Conservation (phyloP, 2,113 vertebrate genomes). For the Rana temporaria region DNA sequence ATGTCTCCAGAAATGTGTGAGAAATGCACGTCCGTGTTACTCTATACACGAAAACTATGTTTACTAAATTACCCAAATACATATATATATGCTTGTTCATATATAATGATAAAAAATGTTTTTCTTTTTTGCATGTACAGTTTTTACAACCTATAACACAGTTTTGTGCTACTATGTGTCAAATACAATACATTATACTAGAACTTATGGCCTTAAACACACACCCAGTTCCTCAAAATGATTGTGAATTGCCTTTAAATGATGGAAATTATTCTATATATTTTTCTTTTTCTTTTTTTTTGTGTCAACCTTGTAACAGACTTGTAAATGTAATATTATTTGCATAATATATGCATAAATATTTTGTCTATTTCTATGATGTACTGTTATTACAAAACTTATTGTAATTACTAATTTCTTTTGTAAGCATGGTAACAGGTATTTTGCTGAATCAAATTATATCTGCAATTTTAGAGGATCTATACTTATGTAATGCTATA, state of each 20-base stretch:
- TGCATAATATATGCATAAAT: slow-evolving; percentile 78
- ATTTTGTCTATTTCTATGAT: slow-evolving; percentile 77
- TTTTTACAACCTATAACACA: slow-evolving; percentile 88
- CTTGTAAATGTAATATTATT: slow-evolving; percentile 81
- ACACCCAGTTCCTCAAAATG: slow-evolving; percentile 87
- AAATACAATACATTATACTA: slow-evolving; percentile 76
- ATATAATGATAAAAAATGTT: slow-evolving; percentile 74
- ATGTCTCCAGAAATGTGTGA: slow-evolving; percentile 65
- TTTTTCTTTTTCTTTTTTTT: slow-evolving; percentile 66
- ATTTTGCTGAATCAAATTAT: slow-evolving; percentile 67
- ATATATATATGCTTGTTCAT: slow-evolving; percentile 82
- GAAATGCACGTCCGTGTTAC: slow-evolving; percentile 72
- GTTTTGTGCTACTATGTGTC: slow-evolving; percentile 85
- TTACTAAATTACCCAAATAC: slow-evolving; percentile 82
- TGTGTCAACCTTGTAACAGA: slow-evolving; percentile 83
- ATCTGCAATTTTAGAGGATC: slow-evolving; percentile 66
- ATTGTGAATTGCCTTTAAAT: slow-evolving; percentile 92
- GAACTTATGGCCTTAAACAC: slow-evolving; percentile 99
- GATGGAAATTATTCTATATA: slow-evolving; percentile 72
- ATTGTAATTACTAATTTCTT: slow-evolving; percentile 73
- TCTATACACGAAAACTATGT: slow-evolving; percentile 84
- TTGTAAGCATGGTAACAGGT: slow-evolving; percentile 82
- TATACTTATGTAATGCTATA: slow-evolving; percentile 69
- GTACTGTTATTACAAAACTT: slow-evolving; percentile 77
- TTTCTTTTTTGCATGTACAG: slow-evolving; percentile 94